Evolutionary conservation across 2,888 invertebrate species (phyloP).

Genomic region (Congeria kusceri): DNA sequence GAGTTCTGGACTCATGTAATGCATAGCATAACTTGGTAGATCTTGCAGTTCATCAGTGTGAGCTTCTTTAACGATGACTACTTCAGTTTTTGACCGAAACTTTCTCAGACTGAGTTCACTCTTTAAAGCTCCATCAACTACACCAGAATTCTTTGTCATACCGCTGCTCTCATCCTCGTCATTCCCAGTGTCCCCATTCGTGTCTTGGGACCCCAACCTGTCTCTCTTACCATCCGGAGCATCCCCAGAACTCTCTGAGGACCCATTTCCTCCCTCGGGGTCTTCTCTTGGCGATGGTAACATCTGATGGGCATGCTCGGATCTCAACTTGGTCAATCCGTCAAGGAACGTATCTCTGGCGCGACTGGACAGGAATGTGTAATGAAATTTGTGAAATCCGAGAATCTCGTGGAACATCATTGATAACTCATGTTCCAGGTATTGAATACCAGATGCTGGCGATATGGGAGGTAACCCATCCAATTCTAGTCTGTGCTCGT

Average conservation of each 20-base stretch:
- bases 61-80: conserved; percentile 32
- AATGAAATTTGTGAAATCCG: conserved; percentile 68
- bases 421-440: conserved; percentile 66
- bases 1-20: conserved; percentile 71
- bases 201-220: not conserved
- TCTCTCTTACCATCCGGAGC: not conserved
- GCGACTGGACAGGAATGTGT: conserved; percentile 71
- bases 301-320: conserved; percentile 78
- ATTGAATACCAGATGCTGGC: conserved; percentile 55
- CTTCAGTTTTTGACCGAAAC: conserved; percentile 58
- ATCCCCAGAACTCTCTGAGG: conserved; percentile 58
- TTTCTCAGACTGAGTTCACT: conserved; percentile 26
- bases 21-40: conserved; percentile 61
- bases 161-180: not conserved
- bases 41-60: conserved; percentile 15
- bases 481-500: not conserved
- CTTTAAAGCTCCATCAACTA: not conserved
- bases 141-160: not conserved
- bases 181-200: conserved; percentile 27
- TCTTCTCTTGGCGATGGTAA: conserved; percentile 76
- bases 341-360: conserved; percentile 76
- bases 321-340: conserved; percentile 75
- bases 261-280: conserved; percentile 81
- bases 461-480: conserved; percentile 24
- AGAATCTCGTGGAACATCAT: conserved; percentile 73